These are phyloP conservation scores for Cottoperca gobio DNA, from an alignment of 2,797 vertebrate species.

Conservation along the genomic window DNA sequence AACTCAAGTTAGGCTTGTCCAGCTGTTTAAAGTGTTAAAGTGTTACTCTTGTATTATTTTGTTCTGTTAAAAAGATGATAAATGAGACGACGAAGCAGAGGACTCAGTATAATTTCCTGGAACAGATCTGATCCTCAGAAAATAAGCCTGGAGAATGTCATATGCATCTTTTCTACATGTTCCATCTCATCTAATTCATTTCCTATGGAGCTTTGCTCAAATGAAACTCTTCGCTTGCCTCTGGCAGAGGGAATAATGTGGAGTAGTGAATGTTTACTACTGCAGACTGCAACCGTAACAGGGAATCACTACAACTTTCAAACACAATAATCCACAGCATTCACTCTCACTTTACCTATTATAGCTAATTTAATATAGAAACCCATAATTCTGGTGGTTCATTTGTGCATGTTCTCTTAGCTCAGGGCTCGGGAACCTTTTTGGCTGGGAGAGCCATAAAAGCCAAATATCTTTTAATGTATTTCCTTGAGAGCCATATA, in stretches of 20 bases:
- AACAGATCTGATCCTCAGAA: slow-evolving; percentile 24
- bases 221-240: slow-evolving; percentile 35
- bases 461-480: too few species aligned
- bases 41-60: slow-evolving; percentile 49
- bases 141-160: slow-evolving; percentile 34
- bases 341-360: not conserved
- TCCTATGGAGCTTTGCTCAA: slow-evolving; percentile 37
- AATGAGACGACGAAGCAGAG: slow-evolving; percentile 17
- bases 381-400: not conserved
- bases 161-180: slow-evolving; percentile 33
- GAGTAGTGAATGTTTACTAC: slow-evolving; percentile 24
- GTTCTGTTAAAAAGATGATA: slow-evolving; percentile 46
- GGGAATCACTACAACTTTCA: slow-evolving; percentile 5
- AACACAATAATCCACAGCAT: slow-evolving; percentile 8
- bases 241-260: slow-evolving; percentile 26
- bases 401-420: not conserved
- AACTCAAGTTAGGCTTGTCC: slow-evolving; percentile 57
- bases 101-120: slow-evolving; percentile 24
- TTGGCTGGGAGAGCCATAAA: too few species aligned
- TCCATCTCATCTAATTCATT: slow-evolving; percentile 42
- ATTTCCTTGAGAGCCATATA: too few species aligned
- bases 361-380: not conserved
- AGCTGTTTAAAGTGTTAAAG: slow-evolving; percentile 30
- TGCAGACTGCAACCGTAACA: slow-evolving; percentile 1
- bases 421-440: too few species aligned